Evolutionary conservation across 2,797 vertebrate genomes (phyloP).

Genomic region (Numenius phaeopus): DNA sequence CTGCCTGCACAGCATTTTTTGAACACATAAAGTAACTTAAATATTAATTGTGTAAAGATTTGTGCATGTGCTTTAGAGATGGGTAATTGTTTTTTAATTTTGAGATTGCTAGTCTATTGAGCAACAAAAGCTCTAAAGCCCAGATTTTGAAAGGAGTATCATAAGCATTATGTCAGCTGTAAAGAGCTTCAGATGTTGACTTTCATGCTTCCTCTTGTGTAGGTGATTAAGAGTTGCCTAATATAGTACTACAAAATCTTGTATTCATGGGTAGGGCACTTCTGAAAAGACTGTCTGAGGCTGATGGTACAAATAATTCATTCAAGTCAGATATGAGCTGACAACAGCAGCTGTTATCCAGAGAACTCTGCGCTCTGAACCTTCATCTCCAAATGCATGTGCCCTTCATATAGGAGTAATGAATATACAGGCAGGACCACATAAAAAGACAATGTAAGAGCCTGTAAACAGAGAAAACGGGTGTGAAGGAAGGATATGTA

Average conservation of each 20-base stretch:
- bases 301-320: background rate
- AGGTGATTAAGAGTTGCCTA: background rate
- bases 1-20: background rate
- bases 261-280: background rate
- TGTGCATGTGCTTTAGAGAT: background rate
- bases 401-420: background rate
- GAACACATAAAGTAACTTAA: background rate
- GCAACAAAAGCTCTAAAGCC: background rate
- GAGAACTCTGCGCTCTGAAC: background rate
- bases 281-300: background rate
- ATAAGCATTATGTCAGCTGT: background rate
- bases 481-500: background rate
- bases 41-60: background rate
- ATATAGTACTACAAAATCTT: background rate
- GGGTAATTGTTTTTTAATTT: background rate
- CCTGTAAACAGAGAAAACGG: background rate
- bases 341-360: background rate
- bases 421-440: background rate
- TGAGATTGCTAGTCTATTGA: background rate
- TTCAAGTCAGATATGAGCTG: background rate
- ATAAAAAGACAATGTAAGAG: background rate
- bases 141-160: background rate
- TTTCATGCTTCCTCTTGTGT: background rate
- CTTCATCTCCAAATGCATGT: background rate
- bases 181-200: background rate